Percentiles rank a stretch among this genome's conserved stretches.
phyloP scores from a whole-genome alignment of 1,140 invertebrate genomes.

The Pollicipes pollicipes region DNA sequence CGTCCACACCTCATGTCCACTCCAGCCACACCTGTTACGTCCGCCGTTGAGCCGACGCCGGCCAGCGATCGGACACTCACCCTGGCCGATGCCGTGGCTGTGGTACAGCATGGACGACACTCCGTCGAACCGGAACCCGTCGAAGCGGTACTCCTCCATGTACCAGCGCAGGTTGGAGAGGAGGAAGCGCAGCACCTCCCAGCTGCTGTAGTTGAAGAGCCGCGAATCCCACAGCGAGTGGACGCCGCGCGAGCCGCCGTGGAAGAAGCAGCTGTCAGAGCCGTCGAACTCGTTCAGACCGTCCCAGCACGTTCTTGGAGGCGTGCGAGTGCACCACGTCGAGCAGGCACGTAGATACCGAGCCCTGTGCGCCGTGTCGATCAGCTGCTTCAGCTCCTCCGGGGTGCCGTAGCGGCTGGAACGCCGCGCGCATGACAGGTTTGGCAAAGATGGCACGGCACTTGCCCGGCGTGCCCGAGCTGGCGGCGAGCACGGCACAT shows the following conservation, averaged over 20 bases:
- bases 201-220: constrained; percentile 85
- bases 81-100: constrained; percentile 71
- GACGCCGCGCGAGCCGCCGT: constrained; percentile 63
- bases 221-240: constrained; percentile 93
- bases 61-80: neutral
- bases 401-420: constrained; percentile 88
- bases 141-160: constrained; percentile 91
- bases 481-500: too few species aligned
- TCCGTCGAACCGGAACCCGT: constrained; percentile 96
- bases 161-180: constrained; percentile 95
- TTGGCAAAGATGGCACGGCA: too few species aligned
- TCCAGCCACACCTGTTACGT: too few species aligned
- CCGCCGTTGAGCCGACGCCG: neutral
- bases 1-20: too few species aligned
- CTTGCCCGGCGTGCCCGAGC: too few species aligned
- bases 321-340: constrained; percentile 98
- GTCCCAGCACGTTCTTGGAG: constrained; percentile 92
- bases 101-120: constrained; percentile 99
- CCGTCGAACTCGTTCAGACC: constrained; percentile 97
- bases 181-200: constrained; percentile 86
- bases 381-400: constrained; percentile 80
- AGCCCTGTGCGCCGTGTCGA: constrained; percentile 78
- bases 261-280: constrained; percentile 84
- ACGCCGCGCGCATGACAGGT: too few species aligned
- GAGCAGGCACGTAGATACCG: constrained; percentile 73